These are phyloP conservation scores for Bubalus kerabau DNA, from an alignment of 2,113 vertebrate genomes.

Conservation along the genomic window DNA sequence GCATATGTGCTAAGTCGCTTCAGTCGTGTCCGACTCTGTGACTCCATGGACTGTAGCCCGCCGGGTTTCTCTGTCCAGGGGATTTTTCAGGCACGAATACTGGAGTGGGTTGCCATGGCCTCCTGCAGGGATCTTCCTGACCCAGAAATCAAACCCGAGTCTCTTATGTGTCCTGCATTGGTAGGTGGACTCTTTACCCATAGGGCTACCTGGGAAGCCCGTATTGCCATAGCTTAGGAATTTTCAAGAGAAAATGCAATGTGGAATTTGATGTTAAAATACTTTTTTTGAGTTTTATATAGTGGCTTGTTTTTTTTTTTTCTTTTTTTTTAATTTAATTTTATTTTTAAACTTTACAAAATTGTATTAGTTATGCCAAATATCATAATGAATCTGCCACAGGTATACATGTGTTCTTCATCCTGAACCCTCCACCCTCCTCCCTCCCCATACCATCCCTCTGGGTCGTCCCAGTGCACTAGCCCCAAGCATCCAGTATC, in stretches of 20 bases:
- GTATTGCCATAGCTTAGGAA: not conserved
- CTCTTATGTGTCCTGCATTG: not conserved
- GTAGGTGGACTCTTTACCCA: not conserved
- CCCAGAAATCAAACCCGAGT: not conserved
- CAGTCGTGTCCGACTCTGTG: not conserved
- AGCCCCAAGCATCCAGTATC: no score
- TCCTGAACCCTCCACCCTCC: no score
- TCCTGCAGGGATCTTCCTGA: not conserved
- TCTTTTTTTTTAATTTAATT: no score
- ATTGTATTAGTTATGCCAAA: no score
- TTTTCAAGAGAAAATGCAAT: not conserved
- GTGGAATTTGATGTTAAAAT: not conserved
- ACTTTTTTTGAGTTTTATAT: not conserved
- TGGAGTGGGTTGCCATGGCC: not conserved
- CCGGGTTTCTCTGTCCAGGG: not conserved
- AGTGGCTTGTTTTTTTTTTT: not conserved
- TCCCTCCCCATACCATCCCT: no score
- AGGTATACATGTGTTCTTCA: no score
- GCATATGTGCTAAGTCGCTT: not conserved
- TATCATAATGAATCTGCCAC: no score
- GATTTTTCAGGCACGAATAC: not conserved
- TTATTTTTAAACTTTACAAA: no score
- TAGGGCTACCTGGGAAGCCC: not conserved
- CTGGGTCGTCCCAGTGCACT: no score
- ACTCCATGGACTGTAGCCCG: not conserved